These are phyloP conservation scores for Calidris pygmaea DNA, from an alignment of 2,113 vertebrate species.

Conservation along the genomic window DNA sequence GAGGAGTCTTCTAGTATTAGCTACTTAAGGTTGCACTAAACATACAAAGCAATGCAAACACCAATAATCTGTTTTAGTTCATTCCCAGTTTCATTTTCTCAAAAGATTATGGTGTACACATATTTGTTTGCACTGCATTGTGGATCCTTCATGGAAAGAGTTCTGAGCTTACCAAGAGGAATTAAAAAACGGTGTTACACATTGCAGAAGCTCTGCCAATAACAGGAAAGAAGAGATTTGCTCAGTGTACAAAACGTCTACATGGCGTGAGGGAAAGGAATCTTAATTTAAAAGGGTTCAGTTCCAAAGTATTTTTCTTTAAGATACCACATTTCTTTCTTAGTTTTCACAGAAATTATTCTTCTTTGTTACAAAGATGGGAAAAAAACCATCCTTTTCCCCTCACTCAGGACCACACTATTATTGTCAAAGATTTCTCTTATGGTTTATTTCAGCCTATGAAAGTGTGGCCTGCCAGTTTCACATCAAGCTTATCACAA, in stretches of 20 bases:
- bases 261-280: background rate
- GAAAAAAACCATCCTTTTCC: background rate
- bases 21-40: background rate
- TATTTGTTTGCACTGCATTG: background rate
- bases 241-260: background rate
- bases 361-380: background rate
- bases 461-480: slow-evolving; percentile 15
- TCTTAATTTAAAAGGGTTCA: background rate
- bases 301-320: background rate
- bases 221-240: background rate
- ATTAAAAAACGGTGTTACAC: background rate
- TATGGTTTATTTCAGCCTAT: slow-evolving; percentile 5
- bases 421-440: slow-evolving; percentile 11
- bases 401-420: slow-evolving; percentile 3
- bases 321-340: background rate
- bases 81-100: slow-evolving; percentile 1
- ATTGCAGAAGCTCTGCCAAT: background rate
- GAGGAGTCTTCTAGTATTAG: background rate
- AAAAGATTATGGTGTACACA: background rate
- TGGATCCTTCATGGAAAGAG: background rate
- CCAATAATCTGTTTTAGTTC: background rate
- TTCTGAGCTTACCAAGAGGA: background rate
- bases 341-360: background rate
- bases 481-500: slow-evolving; percentile 48
- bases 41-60: slow-evolving; percentile 12